A percentile compares a stretch with the other conserved stretches of the same genome.
These are phyloP conservation scores for Meloidogyne exigua DNA, from an alignment of 1,140 invertebrate genomes.

Conservation along the genomic window DNA sequence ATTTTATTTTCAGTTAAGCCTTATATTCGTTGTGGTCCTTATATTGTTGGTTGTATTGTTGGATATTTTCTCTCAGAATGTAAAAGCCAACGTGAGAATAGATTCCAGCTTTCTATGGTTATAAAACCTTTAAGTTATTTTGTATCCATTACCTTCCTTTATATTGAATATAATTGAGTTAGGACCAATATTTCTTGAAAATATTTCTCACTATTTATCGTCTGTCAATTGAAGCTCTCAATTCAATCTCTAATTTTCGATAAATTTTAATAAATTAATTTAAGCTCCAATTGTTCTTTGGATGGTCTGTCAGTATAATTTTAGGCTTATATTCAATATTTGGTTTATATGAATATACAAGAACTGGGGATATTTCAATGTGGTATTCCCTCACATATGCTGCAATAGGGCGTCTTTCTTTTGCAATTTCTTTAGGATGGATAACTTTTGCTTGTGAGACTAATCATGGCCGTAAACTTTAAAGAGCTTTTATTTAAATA, in stretches of 20 bases:
- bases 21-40: slow-evolving; percentile 68
- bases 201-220: too few species aligned
- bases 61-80: slow-evolving; percentile 62
- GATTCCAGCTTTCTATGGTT: slow-evolving; percentile 38
- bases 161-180: too few species aligned
- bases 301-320: slow-evolving; percentile 47
- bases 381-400: slow-evolving; percentile 73
- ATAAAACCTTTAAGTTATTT: too few species aligned
- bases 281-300: slow-evolving; percentile 44
- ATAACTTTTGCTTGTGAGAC: slow-evolving; percentile 83
- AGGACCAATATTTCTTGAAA: too few species aligned
- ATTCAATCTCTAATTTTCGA: too few species aligned
- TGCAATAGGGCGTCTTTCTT: slow-evolving; percentile 78
- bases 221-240: too few species aligned
- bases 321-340: slow-evolving; percentile 61
- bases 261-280: neutral
- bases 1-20: slow-evolving; percentile 66
- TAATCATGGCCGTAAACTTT: slow-evolving; percentile 75
- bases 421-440: slow-evolving; percentile 80
- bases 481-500: neutral
- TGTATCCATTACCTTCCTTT: too few species aligned
- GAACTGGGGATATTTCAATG: slow-evolving; percentile 58
- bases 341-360: slow-evolving; percentile 57
- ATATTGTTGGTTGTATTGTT: slow-evolving; percentile 67
- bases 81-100: neutral